phyloP scores from a whole-genome alignment of 2,113 vertebrate species.

The Pollimyrus isidori region DNA sequence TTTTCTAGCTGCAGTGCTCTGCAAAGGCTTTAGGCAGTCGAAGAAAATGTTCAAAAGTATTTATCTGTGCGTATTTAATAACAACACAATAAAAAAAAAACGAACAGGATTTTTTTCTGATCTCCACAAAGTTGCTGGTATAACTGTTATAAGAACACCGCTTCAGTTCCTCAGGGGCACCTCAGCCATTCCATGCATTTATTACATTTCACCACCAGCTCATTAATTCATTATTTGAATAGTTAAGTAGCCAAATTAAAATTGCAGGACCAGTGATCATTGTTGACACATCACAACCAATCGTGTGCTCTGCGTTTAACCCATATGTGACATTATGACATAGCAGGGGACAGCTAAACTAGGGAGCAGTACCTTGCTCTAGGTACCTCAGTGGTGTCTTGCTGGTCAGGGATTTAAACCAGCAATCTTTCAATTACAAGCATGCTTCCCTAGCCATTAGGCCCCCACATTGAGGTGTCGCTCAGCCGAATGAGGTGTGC shows the following conservation, averaged over 20 bases:
- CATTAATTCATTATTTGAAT: background rate
- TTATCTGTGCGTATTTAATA: background rate
- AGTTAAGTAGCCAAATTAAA: background rate
- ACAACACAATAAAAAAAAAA: background rate
- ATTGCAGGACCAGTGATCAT: no score
- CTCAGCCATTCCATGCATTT: background rate
- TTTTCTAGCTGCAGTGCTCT: background rate
- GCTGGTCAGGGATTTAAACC: no score
- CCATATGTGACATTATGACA: no score
- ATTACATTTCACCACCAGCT: background rate
- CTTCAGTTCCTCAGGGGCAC: background rate
- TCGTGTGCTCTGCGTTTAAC: no score
- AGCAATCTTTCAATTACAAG: no score
- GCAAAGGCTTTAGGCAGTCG: background rate
- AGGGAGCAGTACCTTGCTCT: no score
- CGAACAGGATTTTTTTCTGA: background rate
- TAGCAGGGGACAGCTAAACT: no score
- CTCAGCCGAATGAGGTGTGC: background rate
- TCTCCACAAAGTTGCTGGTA: background rate
- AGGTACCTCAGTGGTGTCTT: no score
- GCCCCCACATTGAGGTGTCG: no score
- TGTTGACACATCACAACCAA: no score
- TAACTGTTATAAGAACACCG: background rate
- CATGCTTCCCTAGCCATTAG: accelerated
- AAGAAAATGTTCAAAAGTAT: background rate